Conservation (phyloP, 2,797 vertebrate genomes). For the Astyanax mexicanus region DNA sequence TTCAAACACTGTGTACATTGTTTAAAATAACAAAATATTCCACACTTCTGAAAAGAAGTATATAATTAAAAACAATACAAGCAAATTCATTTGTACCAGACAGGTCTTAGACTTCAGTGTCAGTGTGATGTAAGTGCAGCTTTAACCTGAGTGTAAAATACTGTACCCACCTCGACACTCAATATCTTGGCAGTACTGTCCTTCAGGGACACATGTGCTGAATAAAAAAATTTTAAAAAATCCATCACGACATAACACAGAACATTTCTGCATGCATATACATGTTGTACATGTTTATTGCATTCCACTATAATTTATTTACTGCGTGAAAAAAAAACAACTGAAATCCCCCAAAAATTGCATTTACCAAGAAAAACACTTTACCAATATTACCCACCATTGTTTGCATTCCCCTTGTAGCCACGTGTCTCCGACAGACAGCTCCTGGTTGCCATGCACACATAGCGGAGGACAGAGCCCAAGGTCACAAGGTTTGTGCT, state of each 20-base stretch:
- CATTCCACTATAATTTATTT: background rate
- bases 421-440: constrained; percentile 85
- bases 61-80: too few species aligned
- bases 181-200: constrained; percentile 81
- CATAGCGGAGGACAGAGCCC: constrained; percentile 85
- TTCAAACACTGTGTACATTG: too few species aligned
- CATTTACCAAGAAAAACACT: background rate
- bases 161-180: constrained; percentile 84
- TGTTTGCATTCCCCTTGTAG: constrained; percentile 84
- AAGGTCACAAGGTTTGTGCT: constrained; percentile 80
- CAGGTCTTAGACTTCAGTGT: background rate
- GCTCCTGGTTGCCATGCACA: constrained; percentile 71
- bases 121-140: too few species aligned
- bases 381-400: constrained; percentile 77
- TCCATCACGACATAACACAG: background rate
- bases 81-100: background rate
- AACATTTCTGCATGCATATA: background rate
- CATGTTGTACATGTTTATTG: background rate
- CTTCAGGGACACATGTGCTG: constrained; percentile 90
- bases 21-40: too few species aligned
- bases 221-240: background rate
- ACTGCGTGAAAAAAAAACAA: background rate
- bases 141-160: too few species aligned
- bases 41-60: too few species aligned
- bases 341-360: background rate